These are phyloP conservation scores for Takifugu flavidus DNA, from an alignment of 2,113 vertebrate species.

Conservation along the genomic window DNA sequence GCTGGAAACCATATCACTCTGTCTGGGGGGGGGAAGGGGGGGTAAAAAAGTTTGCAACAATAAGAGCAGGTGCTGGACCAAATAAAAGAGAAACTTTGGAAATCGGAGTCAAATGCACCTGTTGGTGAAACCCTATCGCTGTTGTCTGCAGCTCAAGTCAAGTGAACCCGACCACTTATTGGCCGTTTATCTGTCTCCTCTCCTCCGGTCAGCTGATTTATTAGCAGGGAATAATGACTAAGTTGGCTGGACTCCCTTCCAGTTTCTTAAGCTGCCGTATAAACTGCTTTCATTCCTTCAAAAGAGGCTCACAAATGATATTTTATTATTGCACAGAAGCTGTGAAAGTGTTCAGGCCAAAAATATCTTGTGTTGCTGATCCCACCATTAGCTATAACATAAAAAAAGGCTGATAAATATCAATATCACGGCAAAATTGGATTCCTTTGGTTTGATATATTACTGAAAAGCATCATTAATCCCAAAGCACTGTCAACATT, in stretches of 20 bases:
- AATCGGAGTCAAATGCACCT: slow-evolving; percentile 60
- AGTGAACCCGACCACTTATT: slow-evolving; percentile 41
- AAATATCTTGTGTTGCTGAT: no score
- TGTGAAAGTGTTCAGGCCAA: no score
- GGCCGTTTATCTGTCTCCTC: slow-evolving; percentile 31
- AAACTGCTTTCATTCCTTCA: slow-evolving; percentile 6
- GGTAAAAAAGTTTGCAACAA: slow-evolving; percentile 37
- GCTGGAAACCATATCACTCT: slow-evolving; percentile 65
- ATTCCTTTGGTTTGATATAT: no score
- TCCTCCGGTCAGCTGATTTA: slow-evolving; percentile 57
- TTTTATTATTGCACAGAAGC: background rate
- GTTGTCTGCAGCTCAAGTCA: slow-evolving; percentile 26
- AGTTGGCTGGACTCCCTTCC: slow-evolving; percentile 30
- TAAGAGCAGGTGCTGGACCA: slow-evolving; percentile 56
- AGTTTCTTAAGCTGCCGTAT: slow-evolving; percentile 23
- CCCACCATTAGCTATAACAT: no score
- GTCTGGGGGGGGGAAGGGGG: slow-evolving; percentile 29
- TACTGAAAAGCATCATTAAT: no score
- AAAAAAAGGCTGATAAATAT: no score
- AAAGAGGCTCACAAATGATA: background rate
- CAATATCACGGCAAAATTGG: no score
- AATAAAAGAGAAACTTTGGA: slow-evolving; percentile 45
- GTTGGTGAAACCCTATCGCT: slow-evolving; percentile 56
- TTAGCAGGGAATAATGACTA: slow-evolving; percentile 38
- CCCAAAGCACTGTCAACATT: no score